Evolutionary conservation across 2,797 vertebrate species (phyloP).

Genomic region (Botia almorhae): DNA sequence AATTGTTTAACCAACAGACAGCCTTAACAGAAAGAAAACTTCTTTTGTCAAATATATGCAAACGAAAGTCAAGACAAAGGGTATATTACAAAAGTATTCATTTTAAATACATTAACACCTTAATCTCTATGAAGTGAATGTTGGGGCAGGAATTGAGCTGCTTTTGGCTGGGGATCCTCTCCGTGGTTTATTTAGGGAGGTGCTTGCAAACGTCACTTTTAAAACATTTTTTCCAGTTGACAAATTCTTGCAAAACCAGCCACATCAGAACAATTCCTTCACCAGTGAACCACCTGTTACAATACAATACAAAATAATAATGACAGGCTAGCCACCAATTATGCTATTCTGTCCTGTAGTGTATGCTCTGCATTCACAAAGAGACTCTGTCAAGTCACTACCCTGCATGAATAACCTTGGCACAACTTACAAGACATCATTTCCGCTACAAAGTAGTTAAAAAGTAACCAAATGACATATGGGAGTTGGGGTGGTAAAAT

Average conservation of each 20-base stretch:
- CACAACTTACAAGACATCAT: no score
- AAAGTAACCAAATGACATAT: background rate
- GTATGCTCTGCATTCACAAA: background rate
- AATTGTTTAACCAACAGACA: no score
- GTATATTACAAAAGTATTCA: background rate
- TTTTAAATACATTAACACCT: background rate
- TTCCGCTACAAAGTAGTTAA: background rate
- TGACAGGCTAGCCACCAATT: constrained; percentile 12
- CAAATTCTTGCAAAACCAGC: constrained; percentile 58
- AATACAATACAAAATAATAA: constrained; percentile 20
- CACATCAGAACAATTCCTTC: constrained; percentile 45
- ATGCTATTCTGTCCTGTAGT: constrained; percentile 2
- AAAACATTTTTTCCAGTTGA: constrained; percentile 53
- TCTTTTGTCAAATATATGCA: background rate
- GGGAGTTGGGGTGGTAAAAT: background rate
- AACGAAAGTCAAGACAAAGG: background rate
- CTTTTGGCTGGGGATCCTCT: background rate
- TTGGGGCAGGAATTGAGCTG: background rate
- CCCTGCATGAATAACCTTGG: no score
- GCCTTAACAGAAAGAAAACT: background rate
- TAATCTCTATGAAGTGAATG: constrained; percentile 5
- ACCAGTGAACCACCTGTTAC: constrained; percentile 36
- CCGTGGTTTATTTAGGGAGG: constrained; percentile 48
- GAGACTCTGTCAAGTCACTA: constrained; percentile 6
- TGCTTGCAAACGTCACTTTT: constrained; percentile 40